These are phyloP conservation scores for Parambassis ranga DNA, from an alignment of 2,797 vertebrate genomes.

Conservation along the genomic window DNA sequence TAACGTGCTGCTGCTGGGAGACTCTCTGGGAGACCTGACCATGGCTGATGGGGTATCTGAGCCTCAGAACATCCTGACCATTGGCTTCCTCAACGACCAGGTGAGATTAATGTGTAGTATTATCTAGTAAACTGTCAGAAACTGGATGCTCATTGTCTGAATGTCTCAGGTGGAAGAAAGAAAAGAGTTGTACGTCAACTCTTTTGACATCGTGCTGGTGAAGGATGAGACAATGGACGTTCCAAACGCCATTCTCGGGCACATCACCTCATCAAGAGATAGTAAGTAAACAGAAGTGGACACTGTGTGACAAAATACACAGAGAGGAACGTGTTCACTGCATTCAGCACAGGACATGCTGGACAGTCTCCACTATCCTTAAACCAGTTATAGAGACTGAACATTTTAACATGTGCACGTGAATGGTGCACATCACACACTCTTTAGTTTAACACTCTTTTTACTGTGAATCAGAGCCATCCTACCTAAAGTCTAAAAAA, in stretches of 20 bases:
- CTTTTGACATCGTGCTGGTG: slow-evolving; percentile 87
- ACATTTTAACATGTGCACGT: background rate
- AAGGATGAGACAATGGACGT: slow-evolving; percentile 86
- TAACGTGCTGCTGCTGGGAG: slow-evolving; percentile 87
- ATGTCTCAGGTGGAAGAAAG: slow-evolving; percentile 83
- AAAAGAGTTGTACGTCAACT: slow-evolving; percentile 80
- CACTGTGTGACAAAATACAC: background rate
- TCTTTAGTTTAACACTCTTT: background rate
- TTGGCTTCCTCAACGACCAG: slow-evolving; percentile 90
- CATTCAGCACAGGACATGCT: background rate
- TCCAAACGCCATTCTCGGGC: slow-evolving; percentile 82
- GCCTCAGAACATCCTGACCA: slow-evolving; percentile 82
- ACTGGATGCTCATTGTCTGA: background rate
- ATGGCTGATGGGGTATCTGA: slow-evolving; percentile 85
- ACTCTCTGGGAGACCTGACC: slow-evolving; percentile 89
- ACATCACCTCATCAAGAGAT: slow-evolving; percentile 64
- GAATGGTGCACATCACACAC: background rate
- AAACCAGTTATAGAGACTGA: slow-evolving; percentile 5
- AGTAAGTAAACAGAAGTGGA: slow-evolving; percentile 16
- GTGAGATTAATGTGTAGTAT: slow-evolving; percentile 51
- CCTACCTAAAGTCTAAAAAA: background rate
- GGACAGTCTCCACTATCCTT: slow-evolving; percentile 40
- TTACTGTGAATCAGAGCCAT: background rate
- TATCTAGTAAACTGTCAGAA: rapidly evolving
- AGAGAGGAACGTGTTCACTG: background rate